A percentile compares a stretch with the other conserved stretches of the same genome.
These are phyloP conservation scores for Hylaeus anthracinus DNA, from an alignment of 1,140 invertebrate species.

Conservation along the genomic window DNA sequence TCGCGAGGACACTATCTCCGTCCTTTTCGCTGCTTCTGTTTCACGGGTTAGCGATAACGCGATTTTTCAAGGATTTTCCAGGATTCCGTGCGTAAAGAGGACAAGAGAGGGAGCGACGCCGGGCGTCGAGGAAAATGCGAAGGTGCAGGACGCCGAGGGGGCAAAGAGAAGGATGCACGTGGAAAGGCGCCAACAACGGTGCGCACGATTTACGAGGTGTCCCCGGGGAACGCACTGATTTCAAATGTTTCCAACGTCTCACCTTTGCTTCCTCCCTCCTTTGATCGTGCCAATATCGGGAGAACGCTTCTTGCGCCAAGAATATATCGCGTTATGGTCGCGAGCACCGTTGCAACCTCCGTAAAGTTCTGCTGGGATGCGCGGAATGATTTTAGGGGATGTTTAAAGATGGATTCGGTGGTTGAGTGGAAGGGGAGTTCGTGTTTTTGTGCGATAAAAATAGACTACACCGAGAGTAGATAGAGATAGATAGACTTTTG, in stretches of 20 bases:
- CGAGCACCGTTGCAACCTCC: neutral
- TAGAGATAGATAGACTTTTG: no score
- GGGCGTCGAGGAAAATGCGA: slow-evolving; percentile 7
- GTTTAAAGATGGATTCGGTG: no score
- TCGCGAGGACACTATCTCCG: neutral
- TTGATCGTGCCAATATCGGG: slow-evolving; percentile 43
- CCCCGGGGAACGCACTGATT: slow-evolving; percentile 64
- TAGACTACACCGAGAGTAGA: no score
- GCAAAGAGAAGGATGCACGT: slow-evolving; percentile 28
- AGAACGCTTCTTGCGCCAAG: slow-evolving; percentile 17
- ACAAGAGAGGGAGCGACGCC: neutral
- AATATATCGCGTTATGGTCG: slow-evolving; percentile 32
- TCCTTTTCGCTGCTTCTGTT: slow-evolving; percentile 49
- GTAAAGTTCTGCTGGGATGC: neutral
- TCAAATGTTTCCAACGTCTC: slow-evolving; percentile 58
- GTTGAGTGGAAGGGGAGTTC: no score
- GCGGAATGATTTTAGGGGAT: no score
- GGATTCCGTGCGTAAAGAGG: slow-evolving; percentile 38
- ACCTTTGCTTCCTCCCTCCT: slow-evolving; percentile 25
- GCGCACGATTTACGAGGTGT: slow-evolving; percentile 64
- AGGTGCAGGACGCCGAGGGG: neutral
- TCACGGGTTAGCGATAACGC: slow-evolving; percentile 61
- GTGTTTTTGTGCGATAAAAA: no score
- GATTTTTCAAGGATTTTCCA: slow-evolving; percentile 62
- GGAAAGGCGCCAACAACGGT: slow-evolving; percentile 63